A percentile compares a stretch with the other conserved stretches of the same genome.
Conservation (phyloP, 2,113 vertebrate species). For the Scopus umbretta region DNA sequence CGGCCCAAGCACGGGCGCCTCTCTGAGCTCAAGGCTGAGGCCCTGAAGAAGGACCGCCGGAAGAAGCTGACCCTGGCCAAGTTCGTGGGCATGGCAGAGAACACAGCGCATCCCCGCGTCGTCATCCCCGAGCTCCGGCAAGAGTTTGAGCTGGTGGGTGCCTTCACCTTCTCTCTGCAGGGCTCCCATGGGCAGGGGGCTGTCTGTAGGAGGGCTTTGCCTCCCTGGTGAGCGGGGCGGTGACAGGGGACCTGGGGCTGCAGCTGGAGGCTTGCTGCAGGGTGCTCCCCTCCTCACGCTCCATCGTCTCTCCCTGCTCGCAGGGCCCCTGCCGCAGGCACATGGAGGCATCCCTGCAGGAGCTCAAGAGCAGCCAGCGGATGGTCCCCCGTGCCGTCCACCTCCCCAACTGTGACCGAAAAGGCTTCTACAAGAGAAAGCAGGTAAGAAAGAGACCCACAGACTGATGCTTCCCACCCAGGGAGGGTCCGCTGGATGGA, state of each 20-base stretch:
- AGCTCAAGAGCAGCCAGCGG: slow-evolving; percentile 88
- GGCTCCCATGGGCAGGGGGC: background rate
- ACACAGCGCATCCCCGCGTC: slow-evolving; percentile 82
- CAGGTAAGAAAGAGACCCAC: slow-evolving; percentile 74
- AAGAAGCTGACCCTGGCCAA: slow-evolving; percentile 85
- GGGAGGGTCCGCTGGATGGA: background rate
- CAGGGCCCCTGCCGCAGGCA: slow-evolving; percentile 96
- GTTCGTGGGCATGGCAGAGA: slow-evolving; percentile 75
- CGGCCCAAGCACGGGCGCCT: slow-evolving; percentile 71
- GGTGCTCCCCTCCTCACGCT: background rate
- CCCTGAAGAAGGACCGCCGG: slow-evolving; percentile 86
- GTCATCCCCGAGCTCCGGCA: slow-evolving; percentile 83
- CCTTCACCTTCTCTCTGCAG: background rate
- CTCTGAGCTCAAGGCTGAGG: slow-evolving; percentile 85
- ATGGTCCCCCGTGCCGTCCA: slow-evolving; percentile 90
- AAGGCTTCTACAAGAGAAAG: slow-evolving; percentile 98
- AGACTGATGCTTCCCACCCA: background rate
- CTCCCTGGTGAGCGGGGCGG: fast-evolving
- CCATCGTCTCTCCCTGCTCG: background rate
- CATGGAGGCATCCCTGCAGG: slow-evolving; percentile 92
- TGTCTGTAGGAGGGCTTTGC: fast-evolving
- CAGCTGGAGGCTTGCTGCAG: background rate
- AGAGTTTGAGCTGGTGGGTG: slow-evolving; percentile 91
- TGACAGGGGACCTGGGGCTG: background rate
- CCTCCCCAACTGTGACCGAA: slow-evolving; percentile 96